A percentile compares a stretch with the other conserved stretches of the same genome.
phyloP scores from a whole-genome alignment of 2,113 vertebrate genomes.

The Desmodus rotundus region DNA sequence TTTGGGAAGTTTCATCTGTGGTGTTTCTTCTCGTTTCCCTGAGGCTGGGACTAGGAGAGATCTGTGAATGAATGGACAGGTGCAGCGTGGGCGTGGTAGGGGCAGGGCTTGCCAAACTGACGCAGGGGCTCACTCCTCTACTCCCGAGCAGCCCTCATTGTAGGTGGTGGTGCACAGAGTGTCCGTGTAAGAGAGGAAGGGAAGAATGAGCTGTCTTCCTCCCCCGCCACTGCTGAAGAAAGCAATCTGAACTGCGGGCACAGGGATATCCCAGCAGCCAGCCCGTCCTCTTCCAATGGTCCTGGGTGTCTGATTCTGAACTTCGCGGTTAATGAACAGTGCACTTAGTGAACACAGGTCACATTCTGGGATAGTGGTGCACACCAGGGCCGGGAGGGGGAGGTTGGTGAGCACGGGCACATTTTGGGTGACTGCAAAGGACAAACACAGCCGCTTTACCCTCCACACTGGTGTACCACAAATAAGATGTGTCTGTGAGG shows the following conservation, averaged over 20 bases:
- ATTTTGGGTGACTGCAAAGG: not conserved
- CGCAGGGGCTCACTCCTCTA: not conserved
- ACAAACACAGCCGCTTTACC: not conserved
- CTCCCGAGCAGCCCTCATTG: not conserved
- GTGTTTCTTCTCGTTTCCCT: not conserved
- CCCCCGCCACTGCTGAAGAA: not conserved
- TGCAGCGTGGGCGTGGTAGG: not conserved
- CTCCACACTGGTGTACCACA: not conserved
- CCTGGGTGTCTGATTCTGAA: not conserved
- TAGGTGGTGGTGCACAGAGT: not conserved
- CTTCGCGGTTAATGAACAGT: not conserved
- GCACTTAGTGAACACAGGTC: not conserved
- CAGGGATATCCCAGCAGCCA: not conserved
- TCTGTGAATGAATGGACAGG: not conserved
- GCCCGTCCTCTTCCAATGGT: not conserved
- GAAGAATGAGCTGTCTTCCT: not conserved
- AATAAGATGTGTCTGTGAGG: not conserved
- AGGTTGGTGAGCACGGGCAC: not conserved
- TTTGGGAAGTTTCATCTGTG: not conserved
- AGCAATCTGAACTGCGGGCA: not conserved
- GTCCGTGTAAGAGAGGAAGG: not conserved
- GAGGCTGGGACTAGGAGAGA: not conserved
- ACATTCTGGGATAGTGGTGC: not conserved
- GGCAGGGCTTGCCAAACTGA: not conserved
- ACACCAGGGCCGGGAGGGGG: not conserved